Percentiles rank a stretch among this genome's conserved stretches.
Conservation (phyloP, 2,888 invertebrate species). For the Sinotaia quadrata region DNA sequence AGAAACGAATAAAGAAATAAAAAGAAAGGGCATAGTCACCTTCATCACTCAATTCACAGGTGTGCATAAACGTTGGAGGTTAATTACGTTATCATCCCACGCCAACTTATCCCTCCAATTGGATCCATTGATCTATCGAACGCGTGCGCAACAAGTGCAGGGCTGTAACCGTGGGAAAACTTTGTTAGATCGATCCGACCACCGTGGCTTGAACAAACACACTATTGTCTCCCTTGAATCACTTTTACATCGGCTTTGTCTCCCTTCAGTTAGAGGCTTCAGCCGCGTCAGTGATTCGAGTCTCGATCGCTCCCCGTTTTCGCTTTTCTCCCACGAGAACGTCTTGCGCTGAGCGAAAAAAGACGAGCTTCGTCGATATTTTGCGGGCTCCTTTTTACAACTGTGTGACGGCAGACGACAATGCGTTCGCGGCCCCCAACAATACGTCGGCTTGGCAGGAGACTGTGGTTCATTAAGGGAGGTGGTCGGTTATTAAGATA, state of each 20-base stretch:
- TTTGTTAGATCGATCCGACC: background rate
- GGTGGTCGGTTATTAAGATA: slow-evolving; percentile 6
- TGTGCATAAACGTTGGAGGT: background rate
- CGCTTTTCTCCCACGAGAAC: slow-evolving; percentile 10
- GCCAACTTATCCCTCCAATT: background rate
- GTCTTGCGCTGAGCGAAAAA: background rate
- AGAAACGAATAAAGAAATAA: background rate
- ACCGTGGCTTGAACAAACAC: background rate
- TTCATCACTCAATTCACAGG: background rate
- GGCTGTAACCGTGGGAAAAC: slow-evolving; percentile 7
- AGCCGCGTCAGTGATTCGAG: background rate
- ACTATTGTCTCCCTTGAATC: background rate
- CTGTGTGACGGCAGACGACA: background rate
- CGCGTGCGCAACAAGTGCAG: slow-evolving; percentile 12
- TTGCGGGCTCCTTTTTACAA: background rate
- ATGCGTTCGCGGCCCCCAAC: slow-evolving; percentile 1
- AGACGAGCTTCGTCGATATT: slow-evolving; percentile 1
- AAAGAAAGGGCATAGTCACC: too few relatives aligned
- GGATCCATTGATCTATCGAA: background rate
- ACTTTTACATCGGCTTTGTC: background rate
- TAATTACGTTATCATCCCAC: background rate
- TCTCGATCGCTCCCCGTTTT: background rate
- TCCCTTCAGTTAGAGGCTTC: background rate
- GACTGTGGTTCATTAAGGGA: slow-evolving; percentile 9
- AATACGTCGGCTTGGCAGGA: background rate